Base-by-base conservation (phyloP, 2,888 invertebrate genomes). In the Ceraclea dissimilis region DNA sequence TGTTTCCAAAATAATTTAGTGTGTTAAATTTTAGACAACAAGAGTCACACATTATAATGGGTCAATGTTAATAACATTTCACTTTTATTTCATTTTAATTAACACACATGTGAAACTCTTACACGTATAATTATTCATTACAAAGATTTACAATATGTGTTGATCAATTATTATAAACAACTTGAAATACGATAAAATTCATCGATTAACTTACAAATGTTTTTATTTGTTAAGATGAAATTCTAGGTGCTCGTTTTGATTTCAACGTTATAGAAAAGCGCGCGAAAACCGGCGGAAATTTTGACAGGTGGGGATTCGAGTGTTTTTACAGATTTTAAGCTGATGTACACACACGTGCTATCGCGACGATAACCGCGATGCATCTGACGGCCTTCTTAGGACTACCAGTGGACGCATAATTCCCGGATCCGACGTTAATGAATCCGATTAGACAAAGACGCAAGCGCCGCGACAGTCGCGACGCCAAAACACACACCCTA, bases 351-450 rank as follows among this genome's bases (percentile, higher is more conserved):
- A 54, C 57, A 67, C 67, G 68, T 68, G 69, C 67, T 69, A 70
- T 71, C 71, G 53, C 56, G 59, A 56, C 59, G 62, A 58, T 59
- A 70, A 71, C 71, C 72, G 73, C 70, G 71, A 52, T 59, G 61
- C 56, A 57, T 59, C 57, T 57, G 59, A 44, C 52, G 56, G 57
- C 56, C 56, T 73, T 73, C 73, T 71, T 72, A 72, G 72, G 72
- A 71, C 73, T 70, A 60, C 73, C 71, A 73, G 73, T 73, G 74
- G 74, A 72, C 74, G 74, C 74, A 75, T 75, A 74, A 74, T 75
- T 75, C 75, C 73, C 69, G 74, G 74, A 74, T 74, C 72, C 73
- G 64, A 73, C 72, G 75, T 76, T 78, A 78, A 78, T 77, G 78
- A 78, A 78, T 78, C 76, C 76, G 77, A 77, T 78, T 78, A 78